Percentiles rank a stretch among this genome's conserved stretches.
Evolutionary conservation across 2,888 invertebrate genomes (phyloP).

Genomic region (Leptinotarsa tumamoca): DNA sequence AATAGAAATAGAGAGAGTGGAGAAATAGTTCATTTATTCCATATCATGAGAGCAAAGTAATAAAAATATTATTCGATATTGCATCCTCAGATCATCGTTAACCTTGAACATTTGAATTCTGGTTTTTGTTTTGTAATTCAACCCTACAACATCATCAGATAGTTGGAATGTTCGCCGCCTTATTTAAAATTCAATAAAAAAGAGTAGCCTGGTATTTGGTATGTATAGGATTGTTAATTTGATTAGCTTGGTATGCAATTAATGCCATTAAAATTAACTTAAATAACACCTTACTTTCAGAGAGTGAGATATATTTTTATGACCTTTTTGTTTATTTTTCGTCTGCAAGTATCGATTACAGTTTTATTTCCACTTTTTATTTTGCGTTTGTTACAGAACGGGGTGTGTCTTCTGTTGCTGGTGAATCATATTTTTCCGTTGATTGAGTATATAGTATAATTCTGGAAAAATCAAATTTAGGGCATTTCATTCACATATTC

Average conservation of each 20-base stretch:
- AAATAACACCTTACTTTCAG: conserved; percentile 26
- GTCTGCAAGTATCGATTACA: conserved; percentile 18
- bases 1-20: no score
- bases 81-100: neutral
- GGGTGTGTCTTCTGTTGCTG: neutral
- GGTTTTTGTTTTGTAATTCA: conserved; percentile 3
- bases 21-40: no score
- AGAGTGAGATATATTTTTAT: conserved; percentile 16
- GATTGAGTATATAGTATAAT: no score
- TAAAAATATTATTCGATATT: neutral
- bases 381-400: neutral
- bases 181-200: conserved; percentile 24
- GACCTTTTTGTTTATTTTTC: conserved; percentile 6
- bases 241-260: conserved; percentile 50
- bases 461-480: no score
- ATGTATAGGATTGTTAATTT: conserved; percentile 50
- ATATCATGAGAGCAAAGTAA: neutral
- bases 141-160: conserved; percentile 25
- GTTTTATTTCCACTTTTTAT: conserved; percentile 11
- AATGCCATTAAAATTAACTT: conserved; percentile 42
- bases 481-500: no score
- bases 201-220: conserved; percentile 1
- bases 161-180: conserved; percentile 17
- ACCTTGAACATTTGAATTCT: conserved; percentile 4
- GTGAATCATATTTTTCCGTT: neutral